phyloP scores from a whole-genome alignment of 2,797 vertebrate species.

The Valencia hispanica region DNA sequence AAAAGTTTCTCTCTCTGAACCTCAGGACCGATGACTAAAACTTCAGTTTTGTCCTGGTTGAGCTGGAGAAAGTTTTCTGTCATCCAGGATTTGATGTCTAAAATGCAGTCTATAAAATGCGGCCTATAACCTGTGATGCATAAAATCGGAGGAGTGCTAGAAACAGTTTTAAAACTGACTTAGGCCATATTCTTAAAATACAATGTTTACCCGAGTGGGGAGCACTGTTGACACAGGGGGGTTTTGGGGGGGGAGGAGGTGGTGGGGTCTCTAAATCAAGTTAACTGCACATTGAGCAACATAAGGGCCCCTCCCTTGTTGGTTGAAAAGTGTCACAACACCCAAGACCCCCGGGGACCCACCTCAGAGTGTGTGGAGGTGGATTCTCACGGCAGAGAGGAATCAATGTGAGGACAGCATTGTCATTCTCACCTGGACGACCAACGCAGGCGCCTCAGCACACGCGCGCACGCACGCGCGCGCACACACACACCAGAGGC shows the following conservation, averaged over 20 bases:
- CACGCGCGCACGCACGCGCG: fast-evolving
- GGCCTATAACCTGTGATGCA: too few species aligned
- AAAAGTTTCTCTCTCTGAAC: too few species aligned
- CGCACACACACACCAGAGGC: neutral
- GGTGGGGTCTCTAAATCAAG: constrained; percentile 1
- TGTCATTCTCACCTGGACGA: neutral
- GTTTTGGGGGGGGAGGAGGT: neutral
- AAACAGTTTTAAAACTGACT: neutral
- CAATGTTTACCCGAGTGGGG: neutral
- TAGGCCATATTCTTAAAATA: neutral
- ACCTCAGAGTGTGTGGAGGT: neutral
- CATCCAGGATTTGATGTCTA: too few species aligned
- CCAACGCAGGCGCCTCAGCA: neutral
- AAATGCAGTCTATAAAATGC: too few species aligned
- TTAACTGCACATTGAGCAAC: constrained; percentile 10
- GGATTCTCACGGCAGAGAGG: neutral
- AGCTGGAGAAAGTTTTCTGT: too few species aligned
- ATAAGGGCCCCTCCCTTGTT: neutral
- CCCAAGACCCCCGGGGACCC: neutral
- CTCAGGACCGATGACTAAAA: too few species aligned
- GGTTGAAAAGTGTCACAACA: neutral
- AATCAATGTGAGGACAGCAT: neutral
- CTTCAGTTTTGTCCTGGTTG: too few species aligned
- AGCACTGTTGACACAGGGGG: neutral
- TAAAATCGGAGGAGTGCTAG: too few species aligned